phyloP scores from a whole-genome alignment of 2,113 vertebrate species.

The Eudorcas thomsonii region DNA sequence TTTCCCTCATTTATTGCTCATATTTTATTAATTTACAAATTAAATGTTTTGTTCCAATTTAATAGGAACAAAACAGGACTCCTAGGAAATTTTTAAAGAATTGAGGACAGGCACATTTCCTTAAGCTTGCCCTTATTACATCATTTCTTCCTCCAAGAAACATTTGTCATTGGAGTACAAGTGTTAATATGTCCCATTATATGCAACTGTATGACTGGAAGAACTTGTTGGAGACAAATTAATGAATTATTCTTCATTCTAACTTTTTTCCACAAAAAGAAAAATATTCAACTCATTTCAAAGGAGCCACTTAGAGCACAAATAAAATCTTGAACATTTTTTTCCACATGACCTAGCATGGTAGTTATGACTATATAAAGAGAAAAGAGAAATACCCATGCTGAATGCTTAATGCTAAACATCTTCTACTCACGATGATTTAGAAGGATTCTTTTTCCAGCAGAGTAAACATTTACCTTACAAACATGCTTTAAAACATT shows the following conservation, averaged over 20 bases:
- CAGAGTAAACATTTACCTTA: not conserved
- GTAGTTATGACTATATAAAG: not conserved
- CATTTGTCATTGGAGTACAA: not conserved
- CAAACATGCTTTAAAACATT: not conserved
- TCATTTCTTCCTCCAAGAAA: conserved; percentile 8
- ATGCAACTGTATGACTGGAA: not conserved
- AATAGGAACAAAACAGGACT: not conserved
- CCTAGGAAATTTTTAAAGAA: not conserved
- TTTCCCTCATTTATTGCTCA: not conserved
- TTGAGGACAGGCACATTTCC: not conserved
- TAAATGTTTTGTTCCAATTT: not conserved
- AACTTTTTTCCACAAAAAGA: not conserved
- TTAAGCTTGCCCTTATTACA: not conserved
- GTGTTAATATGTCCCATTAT: not conserved
- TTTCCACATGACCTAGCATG: not conserved
- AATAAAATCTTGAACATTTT: not conserved
- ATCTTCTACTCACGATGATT: not conserved
- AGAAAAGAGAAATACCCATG: not conserved
- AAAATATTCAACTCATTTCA: not conserved
- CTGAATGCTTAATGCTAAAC: not conserved
- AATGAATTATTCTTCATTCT: not conserved
- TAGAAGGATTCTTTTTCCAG: not conserved
- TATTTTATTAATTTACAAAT: not conserved
- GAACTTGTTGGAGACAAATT: not conserved
- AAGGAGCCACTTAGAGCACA: not conserved